Base-by-base conservation (phyloP, 2,113 vertebrate genomes). In the Stomatorhinus ivindoensis region DNA sequence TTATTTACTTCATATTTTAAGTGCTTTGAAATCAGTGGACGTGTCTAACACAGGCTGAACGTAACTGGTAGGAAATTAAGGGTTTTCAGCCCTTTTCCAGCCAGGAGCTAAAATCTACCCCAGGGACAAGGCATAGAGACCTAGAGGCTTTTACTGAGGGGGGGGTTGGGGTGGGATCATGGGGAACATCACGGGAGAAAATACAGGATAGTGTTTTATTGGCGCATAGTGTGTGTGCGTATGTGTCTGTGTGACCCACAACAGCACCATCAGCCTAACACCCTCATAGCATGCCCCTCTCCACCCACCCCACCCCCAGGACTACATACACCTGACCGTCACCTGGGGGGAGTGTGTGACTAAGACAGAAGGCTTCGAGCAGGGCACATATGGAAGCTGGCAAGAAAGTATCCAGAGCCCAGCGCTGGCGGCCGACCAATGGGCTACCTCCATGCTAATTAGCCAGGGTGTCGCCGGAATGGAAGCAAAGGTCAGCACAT, bases 321-420 rank as follows among this genome's bases (percentile, higher is more conserved):
- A 42, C 73, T 80, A 13, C 73, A 42, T 42, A 80, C 73, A 80
- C 73, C 73, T 80, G 82, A 89, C 90, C 89, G 51, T 89, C 89
- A 19, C 88, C 44, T 84, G 39, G 82, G 21, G 21, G 44, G 88
- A 83, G 83, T 82, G 90, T 90, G 92, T 93, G 92, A 92, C 92
- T 88, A 93, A 92, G 93, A 95, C 95, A 95, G 95, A 95, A 94
- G 94, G 94, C 93, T 92, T 90, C 90, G 91, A 93, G 90, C 90
- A 92, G 90, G 94, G 90, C 92, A 90, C 95, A 94, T 95, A 95
- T 95, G 95, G 94, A 91, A 92, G 88, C 90, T 93, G 95, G 91
- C 93, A 93, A 91, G 47, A 91, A 47, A 91, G 92, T 94, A 94
- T 94, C 93, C 93, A 93, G 93, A 94, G 83, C 93, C 88, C 91